phyloP scores from a whole-genome alignment of 2,113 vertebrate genomes.

The Dunckerocampus dactyliophorus region DNA sequence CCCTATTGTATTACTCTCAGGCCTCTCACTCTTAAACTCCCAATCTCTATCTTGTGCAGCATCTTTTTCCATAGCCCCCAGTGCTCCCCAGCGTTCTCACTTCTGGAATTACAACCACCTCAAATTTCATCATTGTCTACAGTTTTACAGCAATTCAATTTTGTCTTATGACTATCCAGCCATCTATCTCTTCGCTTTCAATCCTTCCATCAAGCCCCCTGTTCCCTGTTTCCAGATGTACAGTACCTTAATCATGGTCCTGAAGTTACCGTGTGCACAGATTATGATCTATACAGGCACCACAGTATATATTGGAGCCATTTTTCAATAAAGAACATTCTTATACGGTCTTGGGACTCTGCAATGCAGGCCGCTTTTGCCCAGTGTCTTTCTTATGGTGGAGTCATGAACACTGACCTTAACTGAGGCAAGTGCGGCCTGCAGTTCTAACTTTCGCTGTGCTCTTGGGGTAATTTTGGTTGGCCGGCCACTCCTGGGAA shows the following conservation, averaged over 20 bases:
- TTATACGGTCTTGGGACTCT: too few relatives aligned
- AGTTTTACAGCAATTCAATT: constrained; percentile 24
- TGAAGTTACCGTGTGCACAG: constrained; percentile 1
- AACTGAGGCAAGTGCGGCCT: too few relatives aligned
- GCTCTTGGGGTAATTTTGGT: too few relatives aligned
- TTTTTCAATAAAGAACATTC: not conserved
- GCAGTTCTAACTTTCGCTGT: too few relatives aligned
- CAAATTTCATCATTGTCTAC: constrained; percentile 26
- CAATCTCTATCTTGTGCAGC: constrained; percentile 48
- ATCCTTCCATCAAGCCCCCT: constrained; percentile 18
- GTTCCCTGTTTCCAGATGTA: constrained; percentile 39
- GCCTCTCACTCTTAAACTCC: constrained; percentile 46
- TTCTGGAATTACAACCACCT: constrained; percentile 36
- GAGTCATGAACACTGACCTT: too few relatives aligned
- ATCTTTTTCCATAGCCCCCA: constrained; percentile 28
- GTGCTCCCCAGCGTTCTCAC: constrained; percentile 25
- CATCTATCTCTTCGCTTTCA: constrained; percentile 22
- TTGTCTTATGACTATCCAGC: constrained; percentile 24
- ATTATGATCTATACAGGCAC: not conserved
- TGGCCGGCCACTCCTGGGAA: too few relatives aligned
- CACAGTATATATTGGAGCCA: not conserved
- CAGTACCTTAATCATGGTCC: constrained; percentile 46
- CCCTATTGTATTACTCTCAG: constrained; percentile 56
- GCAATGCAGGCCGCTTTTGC: too few relatives aligned
- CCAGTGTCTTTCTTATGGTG: too few relatives aligned